phyloP scores from a whole-genome alignment of 2,888 invertebrate species.

The Cactoblastis cactorum region DNA sequence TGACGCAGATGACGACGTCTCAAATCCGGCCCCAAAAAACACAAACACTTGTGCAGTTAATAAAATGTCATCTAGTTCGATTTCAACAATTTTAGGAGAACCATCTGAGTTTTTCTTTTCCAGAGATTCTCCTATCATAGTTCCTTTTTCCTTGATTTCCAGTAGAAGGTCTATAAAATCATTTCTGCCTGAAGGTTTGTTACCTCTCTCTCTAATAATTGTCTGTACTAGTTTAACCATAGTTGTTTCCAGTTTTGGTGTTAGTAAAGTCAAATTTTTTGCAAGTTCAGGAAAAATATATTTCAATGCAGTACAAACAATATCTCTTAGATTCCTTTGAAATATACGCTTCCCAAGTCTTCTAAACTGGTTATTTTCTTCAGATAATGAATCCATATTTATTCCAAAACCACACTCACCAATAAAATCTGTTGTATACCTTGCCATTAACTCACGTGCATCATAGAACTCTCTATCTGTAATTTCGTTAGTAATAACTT shows the following conservation, averaged over 20 bases:
- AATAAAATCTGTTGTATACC: constrained; percentile 67
- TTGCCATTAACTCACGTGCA: constrained; percentile 62
- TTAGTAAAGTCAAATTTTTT: constrained; percentile 48
- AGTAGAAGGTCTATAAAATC: constrained; percentile 66
- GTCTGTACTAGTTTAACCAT: constrained; percentile 46
- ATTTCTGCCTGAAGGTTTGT: constrained; percentile 55
- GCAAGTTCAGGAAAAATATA: constrained; percentile 54
- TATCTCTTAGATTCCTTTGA: constrained; percentile 46
- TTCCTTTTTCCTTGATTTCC: constrained; percentile 56
- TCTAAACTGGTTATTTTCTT: constrained; percentile 61
- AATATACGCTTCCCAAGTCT: constrained; percentile 62
- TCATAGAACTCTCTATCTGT: constrained; percentile 48
- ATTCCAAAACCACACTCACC: constrained; percentile 68
- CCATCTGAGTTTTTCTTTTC: constrained; percentile 51
- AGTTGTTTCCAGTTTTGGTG: constrained; percentile 47
- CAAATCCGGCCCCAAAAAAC: constrained; percentile 74
- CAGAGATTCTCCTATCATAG: constrained; percentile 57
- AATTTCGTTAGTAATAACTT: constrained; percentile 48
- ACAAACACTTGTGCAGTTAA: constrained; percentile 66
- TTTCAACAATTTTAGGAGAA: constrained; percentile 44
- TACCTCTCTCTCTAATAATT: constrained; percentile 51
- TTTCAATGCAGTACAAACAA: constrained; percentile 43
- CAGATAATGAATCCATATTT: constrained; percentile 53
- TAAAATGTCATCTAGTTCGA: constrained; percentile 52
- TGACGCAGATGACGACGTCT: constrained; percentile 72